Conservation (phyloP, 2,888 invertebrate species). For the Zelleria hepariella region DNA sequence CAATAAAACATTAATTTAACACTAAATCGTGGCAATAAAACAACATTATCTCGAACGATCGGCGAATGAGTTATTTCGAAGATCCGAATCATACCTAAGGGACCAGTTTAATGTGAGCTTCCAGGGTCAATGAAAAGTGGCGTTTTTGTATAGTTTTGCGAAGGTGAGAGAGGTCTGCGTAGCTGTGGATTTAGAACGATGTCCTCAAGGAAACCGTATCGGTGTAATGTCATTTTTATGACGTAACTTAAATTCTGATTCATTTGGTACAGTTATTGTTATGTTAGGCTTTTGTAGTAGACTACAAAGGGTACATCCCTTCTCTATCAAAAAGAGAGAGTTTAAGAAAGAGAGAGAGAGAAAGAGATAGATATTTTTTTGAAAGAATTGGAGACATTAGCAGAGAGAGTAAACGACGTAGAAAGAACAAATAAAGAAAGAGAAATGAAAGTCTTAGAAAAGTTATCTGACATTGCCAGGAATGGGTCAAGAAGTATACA, state of each 20-base stretch:
- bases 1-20: conserved; percentile 26
- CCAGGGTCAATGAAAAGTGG: neutral
- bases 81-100: neutral
- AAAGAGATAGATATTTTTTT: no score
- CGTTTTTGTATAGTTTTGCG: neutral
- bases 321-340: no score
- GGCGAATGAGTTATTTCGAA: conserved; percentile 2
- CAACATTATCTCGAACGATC: conserved; percentile 22
- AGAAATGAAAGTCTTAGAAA: no score
- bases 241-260: neutral
- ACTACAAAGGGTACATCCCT: no score
- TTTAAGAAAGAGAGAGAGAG: neutral
- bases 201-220: neutral
- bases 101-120: neutral
- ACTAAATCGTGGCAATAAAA: conserved; percentile 36
- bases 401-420: no score
- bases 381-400: no score
- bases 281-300: neutral
- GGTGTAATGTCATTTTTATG: neutral
- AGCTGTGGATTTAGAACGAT: neutral
- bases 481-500: no score
- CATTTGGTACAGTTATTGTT: neutral
- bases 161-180: neutral
- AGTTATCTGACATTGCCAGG: no score
- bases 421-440: no score